These are phyloP conservation scores for Macroglossus sobrinus DNA, from an alignment of 2,113 vertebrate genomes.

Conservation along the genomic window DNA sequence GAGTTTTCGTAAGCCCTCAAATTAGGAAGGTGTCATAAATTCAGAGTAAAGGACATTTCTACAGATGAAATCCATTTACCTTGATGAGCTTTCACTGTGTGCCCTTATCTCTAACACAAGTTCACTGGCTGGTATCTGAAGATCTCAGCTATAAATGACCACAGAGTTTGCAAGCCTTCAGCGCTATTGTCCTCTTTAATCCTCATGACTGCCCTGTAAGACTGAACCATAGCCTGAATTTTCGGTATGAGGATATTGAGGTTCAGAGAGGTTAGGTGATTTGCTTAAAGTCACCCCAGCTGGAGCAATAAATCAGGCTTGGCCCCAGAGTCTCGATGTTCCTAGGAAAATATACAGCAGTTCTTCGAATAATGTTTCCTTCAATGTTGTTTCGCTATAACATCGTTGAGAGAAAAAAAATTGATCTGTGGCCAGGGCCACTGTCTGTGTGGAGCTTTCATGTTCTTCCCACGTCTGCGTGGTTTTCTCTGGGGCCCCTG, in stretches of 20 bases:
- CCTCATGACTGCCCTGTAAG: neutral
- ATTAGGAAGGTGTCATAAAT: neutral
- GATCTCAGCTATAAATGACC: neutral
- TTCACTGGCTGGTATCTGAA: neutral
- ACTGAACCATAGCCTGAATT: neutral
- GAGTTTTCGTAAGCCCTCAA: neutral
- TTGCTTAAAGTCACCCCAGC: neutral
- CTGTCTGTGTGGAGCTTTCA: neutral
- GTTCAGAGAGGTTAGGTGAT: neutral
- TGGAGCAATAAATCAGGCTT: neutral
- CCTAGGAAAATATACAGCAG: neutral
- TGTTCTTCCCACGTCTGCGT: fast-evolving
- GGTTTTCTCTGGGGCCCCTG: neutral
- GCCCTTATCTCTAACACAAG: neutral
- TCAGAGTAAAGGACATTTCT: neutral
- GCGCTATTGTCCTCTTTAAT: no score
- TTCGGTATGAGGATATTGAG: neutral
- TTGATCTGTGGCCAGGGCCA: neutral
- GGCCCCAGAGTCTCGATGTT: neutral
- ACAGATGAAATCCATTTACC: neutral
- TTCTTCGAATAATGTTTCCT: neutral
- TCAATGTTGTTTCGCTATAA: neutral
- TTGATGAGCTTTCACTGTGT: neutral
- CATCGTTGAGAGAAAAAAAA: neutral
- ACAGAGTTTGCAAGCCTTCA: neutral